phyloP scores from a whole-genome alignment of 1,140 invertebrate species.

The Heterodera carotae region DNA sequence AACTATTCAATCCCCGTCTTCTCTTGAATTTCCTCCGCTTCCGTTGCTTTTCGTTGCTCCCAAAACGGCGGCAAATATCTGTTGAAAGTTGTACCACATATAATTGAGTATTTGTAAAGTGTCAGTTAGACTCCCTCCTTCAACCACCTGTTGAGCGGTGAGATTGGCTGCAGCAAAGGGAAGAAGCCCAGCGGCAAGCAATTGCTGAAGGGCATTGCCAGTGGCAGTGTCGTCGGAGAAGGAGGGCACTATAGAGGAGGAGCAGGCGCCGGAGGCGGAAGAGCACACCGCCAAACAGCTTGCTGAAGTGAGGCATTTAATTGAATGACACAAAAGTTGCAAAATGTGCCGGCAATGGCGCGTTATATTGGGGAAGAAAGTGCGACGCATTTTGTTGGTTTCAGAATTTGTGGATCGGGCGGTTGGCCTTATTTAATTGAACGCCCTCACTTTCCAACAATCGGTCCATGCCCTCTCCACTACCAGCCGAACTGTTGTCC shows the following conservation, averaged over 20 bases:
- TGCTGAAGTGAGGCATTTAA: conserved; percentile 4
- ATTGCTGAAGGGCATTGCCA: conserved; percentile 26
- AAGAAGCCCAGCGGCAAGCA: conserved; percentile 22
- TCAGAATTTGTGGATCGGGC: too few relatives aligned
- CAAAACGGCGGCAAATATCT: neutral
- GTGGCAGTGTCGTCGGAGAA: conserved; percentile 1
- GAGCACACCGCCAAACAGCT: conserved; percentile 24
- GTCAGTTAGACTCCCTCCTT: too few relatives aligned
- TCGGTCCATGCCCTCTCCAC: neutral
- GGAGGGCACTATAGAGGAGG: conserved; percentile 1
- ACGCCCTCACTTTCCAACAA: conserved; percentile 2
- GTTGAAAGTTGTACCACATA: neutral
- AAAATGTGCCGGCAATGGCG: neutral
- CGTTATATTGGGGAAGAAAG: conserved; percentile 1
- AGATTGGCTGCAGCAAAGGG: conserved; percentile 21
- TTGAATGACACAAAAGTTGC: neutral
- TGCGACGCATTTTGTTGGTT: neutral
- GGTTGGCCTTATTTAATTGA: too few relatives aligned
- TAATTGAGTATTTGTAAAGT: neutral
- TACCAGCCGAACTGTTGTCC: neutral
- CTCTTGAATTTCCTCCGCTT: neutral
- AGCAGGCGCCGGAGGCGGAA: conserved; percentile 8
- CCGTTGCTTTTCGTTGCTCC: neutral
- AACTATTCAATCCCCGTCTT: neutral
- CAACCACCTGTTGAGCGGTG: conserved; percentile 26